Conservation (phyloP, 1,140 invertebrate genomes). For the Dysdera silvatica region DNA sequence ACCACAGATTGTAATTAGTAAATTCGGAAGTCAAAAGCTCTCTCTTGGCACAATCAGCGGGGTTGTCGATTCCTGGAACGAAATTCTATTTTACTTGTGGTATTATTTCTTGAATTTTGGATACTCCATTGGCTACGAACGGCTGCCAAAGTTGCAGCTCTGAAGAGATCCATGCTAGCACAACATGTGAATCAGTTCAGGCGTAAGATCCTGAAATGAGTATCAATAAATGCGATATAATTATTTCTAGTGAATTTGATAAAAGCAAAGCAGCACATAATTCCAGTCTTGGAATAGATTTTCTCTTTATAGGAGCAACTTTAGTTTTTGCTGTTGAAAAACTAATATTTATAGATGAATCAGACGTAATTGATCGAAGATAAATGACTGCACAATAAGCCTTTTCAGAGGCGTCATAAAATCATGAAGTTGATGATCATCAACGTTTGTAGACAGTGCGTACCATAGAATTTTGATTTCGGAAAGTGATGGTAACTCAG, state of each 20-base stretch:
- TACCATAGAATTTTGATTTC: background rate
- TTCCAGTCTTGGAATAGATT: conserved; percentile 33
- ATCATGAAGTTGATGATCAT: conserved; percentile 38
- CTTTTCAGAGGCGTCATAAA: conserved; percentile 42
- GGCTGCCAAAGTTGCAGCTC: background rate
- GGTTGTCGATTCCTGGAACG: background rate
- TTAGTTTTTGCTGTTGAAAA: conserved; percentile 29
- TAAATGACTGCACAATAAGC: conserved; percentile 32
- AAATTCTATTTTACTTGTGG: background rate
- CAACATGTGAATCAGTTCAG: background rate
- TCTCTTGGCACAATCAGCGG: background rate
- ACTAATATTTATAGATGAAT: background rate
- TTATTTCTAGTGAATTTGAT: background rate
- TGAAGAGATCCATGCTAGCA: background rate
- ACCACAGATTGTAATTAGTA: background rate
- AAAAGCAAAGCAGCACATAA: conserved; percentile 11
- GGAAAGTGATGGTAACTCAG: conserved; percentile 10
- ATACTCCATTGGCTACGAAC: background rate
- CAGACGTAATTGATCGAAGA: background rate
- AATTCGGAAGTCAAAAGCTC: background rate
- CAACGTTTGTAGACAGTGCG: conserved; percentile 30
- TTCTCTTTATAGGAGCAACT: conserved; percentile 38
- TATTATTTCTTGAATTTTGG: background rate
- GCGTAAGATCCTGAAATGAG: background rate
- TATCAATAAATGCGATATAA: background rate